Percentiles rank a stretch among this genome's conserved stretches.
Conservation (phyloP, 2,888 invertebrate species). For the Mythimna impura region DNA sequence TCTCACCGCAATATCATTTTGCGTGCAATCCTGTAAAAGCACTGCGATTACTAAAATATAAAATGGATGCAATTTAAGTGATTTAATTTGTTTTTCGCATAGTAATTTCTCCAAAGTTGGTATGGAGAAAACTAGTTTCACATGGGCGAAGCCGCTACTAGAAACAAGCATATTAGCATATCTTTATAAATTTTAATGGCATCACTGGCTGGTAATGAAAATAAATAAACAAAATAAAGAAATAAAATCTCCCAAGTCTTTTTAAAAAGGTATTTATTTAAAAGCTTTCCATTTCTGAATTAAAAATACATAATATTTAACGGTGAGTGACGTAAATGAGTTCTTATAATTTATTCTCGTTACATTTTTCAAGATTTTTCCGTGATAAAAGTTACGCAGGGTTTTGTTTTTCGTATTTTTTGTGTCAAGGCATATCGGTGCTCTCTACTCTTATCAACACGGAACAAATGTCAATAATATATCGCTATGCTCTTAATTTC, state of each 20-base stretch:
- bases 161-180: neutral
- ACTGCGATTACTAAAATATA: accelerated
- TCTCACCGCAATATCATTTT: neutral
- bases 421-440: neutral
- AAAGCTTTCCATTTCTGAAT: neutral
- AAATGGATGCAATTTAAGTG: neutral
- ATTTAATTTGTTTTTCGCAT: neutral
- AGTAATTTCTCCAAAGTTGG: too few species aligned
- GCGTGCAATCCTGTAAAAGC: neutral
- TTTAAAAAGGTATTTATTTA: neutral
- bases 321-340: neutral
- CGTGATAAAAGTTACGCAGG: neutral
- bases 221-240: neutral
- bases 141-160: too few species aligned
- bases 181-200: conserved; percentile 2
- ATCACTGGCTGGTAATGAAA: neutral
- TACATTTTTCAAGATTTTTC: neutral
- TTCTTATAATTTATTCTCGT: neutral
- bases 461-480: neutral
- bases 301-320: neutral
- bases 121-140: too few species aligned
- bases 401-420: too few species aligned
- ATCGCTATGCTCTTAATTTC: neutral
- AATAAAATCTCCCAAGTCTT: neutral
- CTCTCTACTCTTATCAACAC: neutral